Base-by-base conservation (phyloP, 2,797 vertebrate genomes). In the Pseudochirops corinnae region DNA sequence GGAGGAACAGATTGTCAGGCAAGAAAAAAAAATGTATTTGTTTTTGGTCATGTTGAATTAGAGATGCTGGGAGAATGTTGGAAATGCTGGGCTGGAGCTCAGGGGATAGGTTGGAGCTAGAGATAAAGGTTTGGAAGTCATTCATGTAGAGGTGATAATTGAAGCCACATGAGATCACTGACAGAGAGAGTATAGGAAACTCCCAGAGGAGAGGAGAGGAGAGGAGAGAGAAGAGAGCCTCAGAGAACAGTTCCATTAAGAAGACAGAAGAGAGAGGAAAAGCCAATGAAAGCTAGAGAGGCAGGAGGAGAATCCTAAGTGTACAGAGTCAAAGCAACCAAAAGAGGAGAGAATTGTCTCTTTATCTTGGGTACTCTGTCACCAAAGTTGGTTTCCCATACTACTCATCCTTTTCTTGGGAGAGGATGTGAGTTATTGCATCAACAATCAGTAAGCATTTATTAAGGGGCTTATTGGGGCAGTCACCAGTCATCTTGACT, bases 141-240 rank as follows among this genome's bases (percentile, higher is more conserved):
- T 82, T 21, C 39, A 82, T 39, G 46, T 82, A 82, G 9, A 82
- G 39, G 39, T 82, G 74, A 82, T 26, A 82, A 82, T 82, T 82
- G n/a, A 82, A 46, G n/a, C 39, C 74, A 82, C 24, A 11, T 21
- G 39, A 82, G 21, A 46, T 82, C 74, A 24, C 39, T 46, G 31
- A 33, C 13, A 62, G 60, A 31, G 29, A n/a, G 62, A 82, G 67
- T 82, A 52, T 58, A 50, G 46, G 90, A 93, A 91, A 33, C 16
- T 91, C 50, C 10, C 33, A 93, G 33, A 94, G 91, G 33, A 96
- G 62, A 92, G 55, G 29, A 96, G 62, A 92, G 55, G 29, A n/a
- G 39, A 82, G 50, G 33, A 87, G 93, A 91, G 50, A 29, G 62
- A 56, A 87, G 1, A 10, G 87, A 74, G 74, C 18, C 74, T 82